These are phyloP conservation scores for Aphaenogaster rudis DNA, from an alignment of 1,140 invertebrate species.

Conservation along the genomic window DNA sequence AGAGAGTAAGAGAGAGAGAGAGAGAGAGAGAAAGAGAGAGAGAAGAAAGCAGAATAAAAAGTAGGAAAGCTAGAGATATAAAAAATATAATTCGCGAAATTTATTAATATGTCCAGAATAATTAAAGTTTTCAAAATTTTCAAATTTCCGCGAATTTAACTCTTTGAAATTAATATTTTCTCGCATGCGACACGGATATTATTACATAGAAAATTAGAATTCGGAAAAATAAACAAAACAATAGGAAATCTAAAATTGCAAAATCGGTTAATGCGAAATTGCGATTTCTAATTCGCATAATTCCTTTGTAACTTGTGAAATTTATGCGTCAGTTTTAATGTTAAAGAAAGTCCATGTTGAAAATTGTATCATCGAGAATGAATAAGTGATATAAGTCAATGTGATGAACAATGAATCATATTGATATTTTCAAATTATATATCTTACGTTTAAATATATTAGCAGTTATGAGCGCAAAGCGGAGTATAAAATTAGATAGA, in stretches of 20 bases:
- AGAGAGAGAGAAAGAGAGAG: not conserved
- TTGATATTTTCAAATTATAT: not conserved
- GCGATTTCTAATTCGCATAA: not conserved
- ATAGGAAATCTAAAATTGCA: not conserved
- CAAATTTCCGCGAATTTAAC: not conserved
- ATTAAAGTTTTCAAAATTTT: not conserved
- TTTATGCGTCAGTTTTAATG: not conserved
- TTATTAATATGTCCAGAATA: not conserved
- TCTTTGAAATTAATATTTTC: not conserved
- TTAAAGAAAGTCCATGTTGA: not conserved
- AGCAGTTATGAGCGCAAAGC: not conserved
- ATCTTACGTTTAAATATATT: not conserved
- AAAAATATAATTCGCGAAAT: not conserved
- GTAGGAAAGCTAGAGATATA: not conserved
- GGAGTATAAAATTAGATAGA: not conserved
- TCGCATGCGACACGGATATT: not conserved
- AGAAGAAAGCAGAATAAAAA: not conserved
- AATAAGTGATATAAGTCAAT: not conserved
- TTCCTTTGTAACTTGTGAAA: not conserved
- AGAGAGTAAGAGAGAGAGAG: not conserved
- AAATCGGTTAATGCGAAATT: not conserved
- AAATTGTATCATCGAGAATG: not conserved
- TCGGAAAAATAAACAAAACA: not conserved
- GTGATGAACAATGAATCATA: not conserved
- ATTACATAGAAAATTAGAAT: not conserved